Conservation (phyloP, 1,140 invertebrate genomes). For the Diabrotica virgifera region DNA sequence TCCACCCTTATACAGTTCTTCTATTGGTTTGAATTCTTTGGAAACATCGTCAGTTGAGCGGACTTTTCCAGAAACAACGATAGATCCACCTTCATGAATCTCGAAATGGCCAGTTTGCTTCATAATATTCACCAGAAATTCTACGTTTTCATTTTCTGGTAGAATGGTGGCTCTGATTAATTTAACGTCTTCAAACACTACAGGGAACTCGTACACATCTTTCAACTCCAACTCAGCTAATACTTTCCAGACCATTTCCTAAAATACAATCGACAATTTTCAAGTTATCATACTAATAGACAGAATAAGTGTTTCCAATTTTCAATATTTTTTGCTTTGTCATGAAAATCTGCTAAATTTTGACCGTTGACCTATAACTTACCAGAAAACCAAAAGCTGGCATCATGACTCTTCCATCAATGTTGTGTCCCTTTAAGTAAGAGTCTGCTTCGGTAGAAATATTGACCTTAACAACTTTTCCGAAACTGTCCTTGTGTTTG, state of each 20-base stretch:
- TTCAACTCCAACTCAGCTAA: constrained; percentile 73
- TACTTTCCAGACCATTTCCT: constrained; percentile 82
- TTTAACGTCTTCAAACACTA: constrained; percentile 81
- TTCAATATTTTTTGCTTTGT: no score
- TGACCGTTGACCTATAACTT: constrained; percentile 27
- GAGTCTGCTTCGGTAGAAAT: constrained; percentile 4
- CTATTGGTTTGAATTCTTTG: constrained; percentile 43
- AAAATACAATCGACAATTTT: constrained; percentile 11
- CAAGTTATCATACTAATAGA: no score
- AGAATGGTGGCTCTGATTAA: constrained; percentile 81
- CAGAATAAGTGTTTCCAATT: no score
- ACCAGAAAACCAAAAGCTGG: constrained; percentile 93
- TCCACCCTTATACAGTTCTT: constrained; percentile 46
- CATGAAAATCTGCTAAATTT: no score
- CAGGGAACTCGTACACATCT: constrained; percentile 68
- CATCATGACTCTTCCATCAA: constrained; percentile 90
- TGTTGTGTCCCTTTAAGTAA: constrained; percentile 80
- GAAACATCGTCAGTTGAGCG: neutral
- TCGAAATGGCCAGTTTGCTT: constrained; percentile 79
- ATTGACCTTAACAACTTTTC: constrained; percentile 15
- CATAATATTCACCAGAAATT: constrained; percentile 80
- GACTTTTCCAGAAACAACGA: constrained; percentile 18
- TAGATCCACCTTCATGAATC: constrained; percentile 41
- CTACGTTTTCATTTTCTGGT: constrained; percentile 63
- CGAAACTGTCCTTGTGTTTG: constrained; percentile 14